phyloP scores from a whole-genome alignment of 92 coral and sea anemone species.

The Muricea muricata region DNA sequence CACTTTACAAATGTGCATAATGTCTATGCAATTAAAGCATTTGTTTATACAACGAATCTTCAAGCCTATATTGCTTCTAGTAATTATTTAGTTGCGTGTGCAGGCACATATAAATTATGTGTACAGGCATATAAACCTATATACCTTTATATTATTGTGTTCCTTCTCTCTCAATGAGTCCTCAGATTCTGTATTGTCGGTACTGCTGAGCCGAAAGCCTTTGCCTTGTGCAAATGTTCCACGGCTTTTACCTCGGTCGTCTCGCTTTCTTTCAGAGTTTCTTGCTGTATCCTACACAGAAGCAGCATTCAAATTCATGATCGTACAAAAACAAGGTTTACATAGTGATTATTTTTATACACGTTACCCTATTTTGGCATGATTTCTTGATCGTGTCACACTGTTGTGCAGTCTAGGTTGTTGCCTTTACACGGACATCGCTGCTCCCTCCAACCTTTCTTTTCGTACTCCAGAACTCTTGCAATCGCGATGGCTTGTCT shows the following conservation, averaged over 20 bases:
- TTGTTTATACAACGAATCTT: neutral
- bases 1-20: too few species aligned
- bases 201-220: neutral
- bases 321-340: neutral
- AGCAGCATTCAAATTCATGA: neutral
- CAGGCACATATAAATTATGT: neutral
- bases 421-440: constrained; percentile 7
- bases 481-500: neutral
- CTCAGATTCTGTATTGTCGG: neutral
- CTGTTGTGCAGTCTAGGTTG: neutral
- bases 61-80: neutral
- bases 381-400: constrained; percentile 45
- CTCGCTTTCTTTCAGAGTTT: neutral
- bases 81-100: neutral
- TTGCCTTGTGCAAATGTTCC: neutral
- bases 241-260: neutral
- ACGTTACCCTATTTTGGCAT: constrained; percentile 41
- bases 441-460: neutral
- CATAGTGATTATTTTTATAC: neutral
- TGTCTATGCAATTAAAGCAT: too few species aligned
- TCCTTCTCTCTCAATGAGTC: constrained; percentile 12
- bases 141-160: neutral
- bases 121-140: neutral
- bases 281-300: neutral
- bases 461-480: constrained; percentile 3